Evolutionary conservation across 1,140 invertebrate species (phyloP), one percentile per base, ranked within the genome.

Genomic region (Lepidostoma basale): DNA sequence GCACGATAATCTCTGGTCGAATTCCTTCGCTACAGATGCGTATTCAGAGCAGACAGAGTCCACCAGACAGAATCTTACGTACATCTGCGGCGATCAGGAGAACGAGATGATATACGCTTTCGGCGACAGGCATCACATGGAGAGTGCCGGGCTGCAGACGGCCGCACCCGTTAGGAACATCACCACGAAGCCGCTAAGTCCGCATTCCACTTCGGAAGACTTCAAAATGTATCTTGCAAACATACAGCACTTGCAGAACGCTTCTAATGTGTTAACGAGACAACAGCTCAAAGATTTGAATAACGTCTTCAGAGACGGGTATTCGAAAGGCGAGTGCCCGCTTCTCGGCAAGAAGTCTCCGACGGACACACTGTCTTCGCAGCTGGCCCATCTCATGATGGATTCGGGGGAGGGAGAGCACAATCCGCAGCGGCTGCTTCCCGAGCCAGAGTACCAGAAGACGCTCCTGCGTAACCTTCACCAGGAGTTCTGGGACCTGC

Each of bases 401-500:
- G 59, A 45, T 16, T 22, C 23, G 0, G 49, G 45, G 26, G 69
- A 67, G 22, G 69, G 69, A 26, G 69, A 72, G 26, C 56, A 79
- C 1, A 82, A 82, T 47, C 79, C 80, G 0, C 80, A 82, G 62
- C 78, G 78, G 75, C 74, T 76, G n/a, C 75, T 82, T 26, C 81
- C 81, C 4, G 81, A 82, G 6, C 78, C 77, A 0, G 80, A 83
- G 63, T 85, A 85, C 67, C 85, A 92, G 73, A 86, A 92, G 67
- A 82, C 84, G 42, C 86, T 95, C 70, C 82, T 96, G 52, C 84
- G 88, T 22, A 90, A 89, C 74, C 77, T 97, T 16, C 93, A 96
- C 76, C 89, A 92, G 74, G 94, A 97, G 77, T 96, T 97, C 78
- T 96, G 94, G 93, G 93, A 96, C 78, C 90, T 97, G 69, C 94